phyloP scores from a whole-genome alignment of 2,888 invertebrate species.

The Callyntrura sp. region DNA sequence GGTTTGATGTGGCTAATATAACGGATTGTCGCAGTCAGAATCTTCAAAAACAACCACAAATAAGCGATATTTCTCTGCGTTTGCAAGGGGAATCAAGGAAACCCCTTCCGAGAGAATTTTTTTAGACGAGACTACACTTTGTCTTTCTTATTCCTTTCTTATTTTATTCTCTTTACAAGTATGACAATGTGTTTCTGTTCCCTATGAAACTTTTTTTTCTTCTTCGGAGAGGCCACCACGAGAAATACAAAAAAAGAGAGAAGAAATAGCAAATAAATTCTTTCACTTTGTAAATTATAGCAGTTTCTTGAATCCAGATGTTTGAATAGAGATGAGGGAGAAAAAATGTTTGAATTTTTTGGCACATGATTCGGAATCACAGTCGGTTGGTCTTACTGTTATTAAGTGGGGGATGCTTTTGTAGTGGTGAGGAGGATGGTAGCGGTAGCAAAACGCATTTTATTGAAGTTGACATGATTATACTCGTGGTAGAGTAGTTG shows the following conservation, averaged over 20 bases:
- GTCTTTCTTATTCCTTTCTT: too few relatives aligned
- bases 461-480: constrained; percentile 52
- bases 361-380: constrained; percentile 60
- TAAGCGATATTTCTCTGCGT: neutral
- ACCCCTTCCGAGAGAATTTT: neutral
- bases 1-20: constrained; percentile 6
- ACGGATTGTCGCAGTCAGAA: constrained; percentile 9
- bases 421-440: neutral
- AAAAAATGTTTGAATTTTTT: constrained; percentile 59
- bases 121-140: neutral
- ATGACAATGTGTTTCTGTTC: neutral
- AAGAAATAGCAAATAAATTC: constrained; percentile 51
- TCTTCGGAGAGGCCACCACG: constrained; percentile 4
- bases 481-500: constrained; percentile 14
- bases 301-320: constrained; percentile 74
- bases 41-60: constrained; percentile 26
- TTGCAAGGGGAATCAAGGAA: constrained; percentile 15
- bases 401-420: too few relatives aligned
- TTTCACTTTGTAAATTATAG: constrained; percentile 72
- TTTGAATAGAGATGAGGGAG: constrained; percentile 23
- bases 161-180: neutral
- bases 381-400: constrained; percentile 12
- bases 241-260: constrained; percentile 28
- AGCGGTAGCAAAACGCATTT: constrained; percentile 38
- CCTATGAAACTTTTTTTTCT: constrained; percentile 5